These are phyloP conservation scores for Musca vetustissima DNA, from an alignment of 1,140 invertebrate species.

Conservation along the genomic window DNA sequence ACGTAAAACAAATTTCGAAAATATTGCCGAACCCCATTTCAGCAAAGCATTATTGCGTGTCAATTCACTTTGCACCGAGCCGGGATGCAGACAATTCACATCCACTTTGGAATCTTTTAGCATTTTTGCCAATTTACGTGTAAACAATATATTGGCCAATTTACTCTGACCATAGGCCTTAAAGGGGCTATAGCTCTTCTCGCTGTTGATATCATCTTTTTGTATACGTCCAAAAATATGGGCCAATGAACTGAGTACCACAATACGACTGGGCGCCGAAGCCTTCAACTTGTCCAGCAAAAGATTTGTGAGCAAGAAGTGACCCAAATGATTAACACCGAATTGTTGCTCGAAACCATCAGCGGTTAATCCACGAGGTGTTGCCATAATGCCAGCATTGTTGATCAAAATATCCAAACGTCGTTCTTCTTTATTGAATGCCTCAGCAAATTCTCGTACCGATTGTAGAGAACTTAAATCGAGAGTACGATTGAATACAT, in stretches of 20 bases:
- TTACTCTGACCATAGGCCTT: constrained; percentile 73
- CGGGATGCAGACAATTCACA: constrained; percentile 72
- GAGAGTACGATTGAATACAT: constrained; percentile 66
- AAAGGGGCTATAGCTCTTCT: constrained; percentile 60
- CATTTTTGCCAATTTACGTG: constrained; percentile 62
- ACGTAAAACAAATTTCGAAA: background rate
- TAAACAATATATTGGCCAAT: constrained; percentile 74
- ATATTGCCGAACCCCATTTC: background rate
- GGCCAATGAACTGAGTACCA: constrained; percentile 47
- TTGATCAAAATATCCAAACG: constrained; percentile 84
- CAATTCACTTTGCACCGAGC: constrained; percentile 73
- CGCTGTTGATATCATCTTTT: constrained; percentile 71
- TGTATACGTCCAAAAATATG: constrained; percentile 64
- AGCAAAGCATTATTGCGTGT: constrained; percentile 66
- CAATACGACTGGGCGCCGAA: constrained; percentile 60
- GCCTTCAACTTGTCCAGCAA: constrained; percentile 65
- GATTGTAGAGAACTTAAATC: constrained; percentile 79
- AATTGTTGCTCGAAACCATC: constrained; percentile 83
- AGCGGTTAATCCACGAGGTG: constrained; percentile 64
- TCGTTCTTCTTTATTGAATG: constrained; percentile 61
- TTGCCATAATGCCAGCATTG: constrained; percentile 84
- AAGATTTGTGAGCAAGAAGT: constrained; percentile 81
- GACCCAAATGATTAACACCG: constrained; percentile 79
- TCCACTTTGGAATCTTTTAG: constrained; percentile 65
- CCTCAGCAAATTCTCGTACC: constrained; percentile 41